These are phyloP conservation scores for Microtus richardsoni DNA, from an alignment of 2,113 vertebrate species.

Conservation along the genomic window DNA sequence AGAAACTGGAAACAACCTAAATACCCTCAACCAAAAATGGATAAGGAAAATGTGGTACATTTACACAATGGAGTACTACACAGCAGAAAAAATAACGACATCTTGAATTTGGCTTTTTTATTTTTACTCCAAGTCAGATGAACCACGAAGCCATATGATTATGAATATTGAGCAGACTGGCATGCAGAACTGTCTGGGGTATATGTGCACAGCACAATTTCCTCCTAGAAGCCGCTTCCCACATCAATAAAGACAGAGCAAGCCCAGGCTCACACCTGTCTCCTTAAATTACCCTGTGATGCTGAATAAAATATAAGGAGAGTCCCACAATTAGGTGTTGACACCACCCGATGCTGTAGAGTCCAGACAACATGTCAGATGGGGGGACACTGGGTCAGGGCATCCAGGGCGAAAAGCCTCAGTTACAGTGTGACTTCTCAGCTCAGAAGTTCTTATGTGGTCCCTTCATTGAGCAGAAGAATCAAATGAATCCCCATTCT, in stretches of 20 bases:
- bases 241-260: background rate
- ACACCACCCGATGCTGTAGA: background rate
- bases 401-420: background rate
- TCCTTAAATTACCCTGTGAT: background rate
- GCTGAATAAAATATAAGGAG: background rate
- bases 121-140: background rate
- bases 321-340: background rate
- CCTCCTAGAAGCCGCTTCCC: background rate
- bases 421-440: fast-evolving
- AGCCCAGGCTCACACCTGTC: background rate
- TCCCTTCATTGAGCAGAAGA: background rate
- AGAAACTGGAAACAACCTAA: no score
- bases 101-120: no score
- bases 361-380: fast-evolving
- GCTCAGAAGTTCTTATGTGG: background rate
- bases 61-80: no score
- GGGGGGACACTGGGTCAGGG: background rate
- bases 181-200: background rate
- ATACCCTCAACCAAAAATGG: no score
- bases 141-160: fast-evolving
- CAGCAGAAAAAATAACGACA: no score
- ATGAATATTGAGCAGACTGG: no score
- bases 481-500: no score
- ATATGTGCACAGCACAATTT: fast-evolving
- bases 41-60: no score